phyloP scores from a whole-genome alignment of 2,113 vertebrate species.

The Amblyopsis rosae region DNA sequence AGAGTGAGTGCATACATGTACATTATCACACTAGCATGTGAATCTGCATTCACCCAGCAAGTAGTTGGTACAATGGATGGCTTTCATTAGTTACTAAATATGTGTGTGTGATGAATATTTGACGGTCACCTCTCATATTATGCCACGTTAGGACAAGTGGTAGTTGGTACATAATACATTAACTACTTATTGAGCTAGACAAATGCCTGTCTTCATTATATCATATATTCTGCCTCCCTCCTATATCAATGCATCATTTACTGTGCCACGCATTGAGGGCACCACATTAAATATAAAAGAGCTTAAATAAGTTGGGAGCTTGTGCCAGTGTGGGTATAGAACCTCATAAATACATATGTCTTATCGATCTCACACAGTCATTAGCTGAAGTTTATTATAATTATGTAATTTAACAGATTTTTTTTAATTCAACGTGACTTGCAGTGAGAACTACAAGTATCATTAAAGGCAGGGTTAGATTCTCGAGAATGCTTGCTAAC shows the following conservation, averaged over 20 bases:
- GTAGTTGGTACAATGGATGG: constrained; percentile 4
- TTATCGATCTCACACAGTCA: background rate
- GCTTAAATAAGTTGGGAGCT: constrained; percentile 12
- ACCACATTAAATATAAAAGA: constrained; percentile 7
- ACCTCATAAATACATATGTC: background rate
- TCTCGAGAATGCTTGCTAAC: no score
- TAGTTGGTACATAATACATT: constrained; percentile 12
- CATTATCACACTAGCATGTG: no score
- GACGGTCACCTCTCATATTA: constrained; percentile 62
- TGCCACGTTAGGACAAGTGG: constrained; percentile 59
- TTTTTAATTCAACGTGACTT: no score
- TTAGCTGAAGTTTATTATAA: background rate
- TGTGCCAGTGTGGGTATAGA: background rate
- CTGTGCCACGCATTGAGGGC: background rate
- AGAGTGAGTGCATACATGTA: no score
- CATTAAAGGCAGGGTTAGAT: no score
- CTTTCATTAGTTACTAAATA: no score
- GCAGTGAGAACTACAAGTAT: no score
- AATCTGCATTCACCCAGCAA: no score
- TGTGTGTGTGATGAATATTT: constrained; percentile 58
- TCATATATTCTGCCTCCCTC: constrained; percentile 1
- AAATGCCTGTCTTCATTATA: constrained; percentile 5
- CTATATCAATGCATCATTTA: background rate
- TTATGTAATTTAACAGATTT: no score
- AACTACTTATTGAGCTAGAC: background rate